Conservation (phyloP, 1,140 invertebrate genomes). For the Calephelis nemesis region DNA sequence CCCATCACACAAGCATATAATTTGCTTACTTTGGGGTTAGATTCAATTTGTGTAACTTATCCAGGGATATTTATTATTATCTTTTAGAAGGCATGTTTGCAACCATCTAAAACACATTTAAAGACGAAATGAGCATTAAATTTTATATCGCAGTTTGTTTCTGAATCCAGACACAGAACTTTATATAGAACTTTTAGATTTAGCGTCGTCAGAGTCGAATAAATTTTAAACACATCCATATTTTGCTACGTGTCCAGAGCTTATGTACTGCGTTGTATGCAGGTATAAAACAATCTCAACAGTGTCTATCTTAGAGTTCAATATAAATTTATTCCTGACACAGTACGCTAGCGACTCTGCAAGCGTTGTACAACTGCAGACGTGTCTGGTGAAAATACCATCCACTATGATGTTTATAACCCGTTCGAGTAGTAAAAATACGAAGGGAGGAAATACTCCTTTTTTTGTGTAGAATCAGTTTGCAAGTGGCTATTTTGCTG, state of each 20-base stretch:
- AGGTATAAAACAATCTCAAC: conserved; percentile 11
- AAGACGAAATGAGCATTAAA: too few relatives aligned
- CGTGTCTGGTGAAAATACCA: conserved; percentile 12
- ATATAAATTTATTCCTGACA: conserved; percentile 14
- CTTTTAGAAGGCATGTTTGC: too few relatives aligned
- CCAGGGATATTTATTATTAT: too few relatives aligned
- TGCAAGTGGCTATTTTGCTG: too few relatives aligned
- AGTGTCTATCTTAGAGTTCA: background rate
- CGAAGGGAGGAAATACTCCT: background rate
- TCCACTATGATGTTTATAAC: conserved; percentile 2
- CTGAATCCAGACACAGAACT: too few relatives aligned
- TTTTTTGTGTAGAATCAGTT: background rate
- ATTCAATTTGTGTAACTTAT: too few relatives aligned
- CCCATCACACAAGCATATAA: too few relatives aligned
- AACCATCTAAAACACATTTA: too few relatives aligned
- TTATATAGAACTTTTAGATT: too few relatives aligned
- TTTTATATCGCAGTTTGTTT: too few relatives aligned
- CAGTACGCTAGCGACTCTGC: conserved; percentile 7
- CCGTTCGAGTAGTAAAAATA: background rate
- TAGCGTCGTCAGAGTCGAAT: background rate
- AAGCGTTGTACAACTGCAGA: conserved; percentile 8
- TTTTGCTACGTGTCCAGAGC: background rate
- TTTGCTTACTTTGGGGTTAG: too few relatives aligned
- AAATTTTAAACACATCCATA: conserved; percentile 7
- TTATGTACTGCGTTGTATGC: conserved; percentile 1